A percentile compares a stretch with the other conserved stretches of the same genome.
phyloP scores from a whole-genome alignment of 2,797 vertebrate genomes.

The Allochrocebus solatus region DNA sequence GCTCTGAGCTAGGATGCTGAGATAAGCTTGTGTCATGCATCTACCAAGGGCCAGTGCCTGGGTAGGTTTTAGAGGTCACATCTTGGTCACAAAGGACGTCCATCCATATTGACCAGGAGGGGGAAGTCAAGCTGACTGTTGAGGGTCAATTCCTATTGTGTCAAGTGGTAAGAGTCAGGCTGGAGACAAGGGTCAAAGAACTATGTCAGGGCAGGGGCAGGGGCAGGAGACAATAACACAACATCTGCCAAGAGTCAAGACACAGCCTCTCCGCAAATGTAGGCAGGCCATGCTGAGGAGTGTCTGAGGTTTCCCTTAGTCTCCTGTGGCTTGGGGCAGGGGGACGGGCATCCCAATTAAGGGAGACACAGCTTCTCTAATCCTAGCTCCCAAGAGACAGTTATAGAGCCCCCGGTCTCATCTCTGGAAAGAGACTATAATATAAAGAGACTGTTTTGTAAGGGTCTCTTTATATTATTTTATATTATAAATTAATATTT shows the following conservation, averaged over 20 bases:
- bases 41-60: background rate
- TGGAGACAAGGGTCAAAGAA: background rate
- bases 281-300: background rate
- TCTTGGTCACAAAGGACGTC: background rate
- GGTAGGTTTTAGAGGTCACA: background rate
- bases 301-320: background rate
- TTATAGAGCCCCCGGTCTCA: background rate
- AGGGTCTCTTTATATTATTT: no score
- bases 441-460: no score
- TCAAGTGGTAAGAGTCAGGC: background rate
- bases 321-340: background rate
- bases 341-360: background rate
- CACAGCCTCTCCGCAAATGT: background rate
- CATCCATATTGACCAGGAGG: background rate
- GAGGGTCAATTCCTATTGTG: background rate
- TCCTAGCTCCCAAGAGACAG: background rate
- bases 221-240: background rate
- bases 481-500: no score
- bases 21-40: background rate
- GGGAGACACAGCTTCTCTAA: background rate
- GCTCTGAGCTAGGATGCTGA: background rate
- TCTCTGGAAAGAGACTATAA: background rate
- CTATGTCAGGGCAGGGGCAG: background rate
- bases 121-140: background rate
- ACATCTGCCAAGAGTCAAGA: background rate